Evolutionary conservation across 2,113 vertebrate genomes (phyloP), one percentile per base, ranked within the genome.

Genomic region (Orthochromis indermauri): DNA sequence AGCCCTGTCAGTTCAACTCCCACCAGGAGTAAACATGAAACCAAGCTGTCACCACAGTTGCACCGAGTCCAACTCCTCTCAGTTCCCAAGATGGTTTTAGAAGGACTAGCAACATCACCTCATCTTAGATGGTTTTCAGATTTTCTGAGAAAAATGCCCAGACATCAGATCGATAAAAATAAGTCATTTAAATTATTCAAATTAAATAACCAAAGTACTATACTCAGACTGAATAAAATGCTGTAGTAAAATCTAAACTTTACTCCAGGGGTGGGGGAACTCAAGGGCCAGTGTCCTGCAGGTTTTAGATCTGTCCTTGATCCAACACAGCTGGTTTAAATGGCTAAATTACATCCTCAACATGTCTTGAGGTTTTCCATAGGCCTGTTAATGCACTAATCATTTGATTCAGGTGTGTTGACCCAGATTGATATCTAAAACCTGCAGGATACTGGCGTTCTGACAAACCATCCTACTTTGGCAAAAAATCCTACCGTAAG

Each of bases 331-430:
- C 28, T 63, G 16, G 1, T 33, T 33, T 33, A 63, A 61, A 4
- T 7, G 28, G 28, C 14, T 11, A 61, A 33, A 63, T 7, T 19
- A 11, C 0, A 0, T 63, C 28, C 3, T 33, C 9, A 7, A 33
- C 10, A 63, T 63, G 16, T 63, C 28, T 33, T 3, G 9, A 19
- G 31, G 59, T 63, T 63, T 33, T 33, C 0, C 59, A 63, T 9
- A 0, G 3, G 28, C 8, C 16, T 63, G 28, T 7, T 0, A 63
- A 33, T 19, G 16, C 6, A 63, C 2, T 63, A 19, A 63, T 19
- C 1, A 33, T 19, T 33, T 33, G 5, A 3, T 63, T 33, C 28
- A 19, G 0, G 4, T 33, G 6, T 63, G 28, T 0, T 33, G 16
- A 63, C 10, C 59, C 31, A 19, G 59, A 33, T 11, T 35, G 59